Base-by-base conservation (phyloP, 2,888 invertebrate genomes). In the Protonemura montana region DNA sequence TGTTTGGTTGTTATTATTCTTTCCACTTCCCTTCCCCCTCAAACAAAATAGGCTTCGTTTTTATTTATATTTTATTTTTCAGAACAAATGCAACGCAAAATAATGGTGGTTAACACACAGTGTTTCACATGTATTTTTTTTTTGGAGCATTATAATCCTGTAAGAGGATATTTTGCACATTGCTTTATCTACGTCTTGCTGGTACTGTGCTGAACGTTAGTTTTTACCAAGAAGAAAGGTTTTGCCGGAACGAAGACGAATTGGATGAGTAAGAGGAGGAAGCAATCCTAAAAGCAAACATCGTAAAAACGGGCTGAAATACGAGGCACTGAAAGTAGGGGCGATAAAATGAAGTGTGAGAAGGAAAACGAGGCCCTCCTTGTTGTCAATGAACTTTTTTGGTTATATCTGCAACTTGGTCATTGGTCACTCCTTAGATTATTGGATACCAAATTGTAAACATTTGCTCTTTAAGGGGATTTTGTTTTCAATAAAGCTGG, bases 221-320 rank as follows among this genome's bases (percentile, higher is more conserved):
- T 78, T 78, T 78, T 28, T 28, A 78, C 78, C 78, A 82, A 29
- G 35, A 25, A 82, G 35, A 82, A 30, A 82, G 82, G 82, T 82
- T 82, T 30, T 82, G 30, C 29, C 30, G 28, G 7, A 28, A 30
- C 30, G 82, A 82, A 82, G 82, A 82, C 82, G 82, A 82, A 82
- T 82, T 82, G 82, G 82, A 35, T 5, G 82, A 82, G 82, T 82
- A 82, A 10, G 59, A 10, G 82, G 30, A 82, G 82, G 82, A 30
- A 30, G 82, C 82, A 82, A 82, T 82, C 82, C 82, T 82, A 35
- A 82, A 30, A 82, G 82, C 82, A 82, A 82, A 82, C 82, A 82
- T 82, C 82, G 82, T 82, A 82, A 82, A 82, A 82, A 82, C 82
- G 29, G 29, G 82, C 82, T 82, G 30, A 82, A 82, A 82, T 82